These are phyloP conservation scores for Cuniculus paca DNA, from an alignment of 2,797 vertebrate genomes.

Conservation along the genomic window DNA sequence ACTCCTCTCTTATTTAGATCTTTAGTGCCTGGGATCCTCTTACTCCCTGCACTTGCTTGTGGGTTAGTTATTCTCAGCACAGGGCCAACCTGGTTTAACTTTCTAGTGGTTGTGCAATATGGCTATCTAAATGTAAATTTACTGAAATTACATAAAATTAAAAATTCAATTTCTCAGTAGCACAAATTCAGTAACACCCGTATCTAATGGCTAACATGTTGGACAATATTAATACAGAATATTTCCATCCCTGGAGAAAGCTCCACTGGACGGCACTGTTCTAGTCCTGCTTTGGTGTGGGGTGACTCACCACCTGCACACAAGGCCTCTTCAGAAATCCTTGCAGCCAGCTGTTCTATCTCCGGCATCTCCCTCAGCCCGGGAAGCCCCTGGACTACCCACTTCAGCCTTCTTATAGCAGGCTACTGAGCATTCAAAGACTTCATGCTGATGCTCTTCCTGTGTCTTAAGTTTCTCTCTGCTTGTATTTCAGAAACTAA, in stretches of 20 bases:
- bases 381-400: not conserved
- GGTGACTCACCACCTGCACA: not conserved
- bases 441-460: not conserved
- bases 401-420: not conserved
- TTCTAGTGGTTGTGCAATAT: not conserved
- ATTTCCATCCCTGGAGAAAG: not conserved
- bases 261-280: fast-evolving
- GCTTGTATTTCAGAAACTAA: slow-evolving; percentile 17
- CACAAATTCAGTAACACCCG: not conserved
- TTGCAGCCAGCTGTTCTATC: not conserved
- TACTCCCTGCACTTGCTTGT: not conserved
- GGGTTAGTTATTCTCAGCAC: slow-evolving; percentile 28
- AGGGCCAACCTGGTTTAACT: not conserved
- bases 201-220: fast-evolving
- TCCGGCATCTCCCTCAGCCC: not conserved
- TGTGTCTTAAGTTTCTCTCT: not conserved
- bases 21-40: not conserved
- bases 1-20: not conserved
- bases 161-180: not conserved
- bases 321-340: not conserved
- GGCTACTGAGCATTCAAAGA: not conserved
- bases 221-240: not conserved
- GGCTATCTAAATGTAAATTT: not conserved
- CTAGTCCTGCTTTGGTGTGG: not conserved
- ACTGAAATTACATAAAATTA: slow-evolving; percentile 12